These are phyloP conservation scores for Zaprionus camerounensis DNA, from an alignment of 1,140 invertebrate species.

Conservation along the genomic window DNA sequence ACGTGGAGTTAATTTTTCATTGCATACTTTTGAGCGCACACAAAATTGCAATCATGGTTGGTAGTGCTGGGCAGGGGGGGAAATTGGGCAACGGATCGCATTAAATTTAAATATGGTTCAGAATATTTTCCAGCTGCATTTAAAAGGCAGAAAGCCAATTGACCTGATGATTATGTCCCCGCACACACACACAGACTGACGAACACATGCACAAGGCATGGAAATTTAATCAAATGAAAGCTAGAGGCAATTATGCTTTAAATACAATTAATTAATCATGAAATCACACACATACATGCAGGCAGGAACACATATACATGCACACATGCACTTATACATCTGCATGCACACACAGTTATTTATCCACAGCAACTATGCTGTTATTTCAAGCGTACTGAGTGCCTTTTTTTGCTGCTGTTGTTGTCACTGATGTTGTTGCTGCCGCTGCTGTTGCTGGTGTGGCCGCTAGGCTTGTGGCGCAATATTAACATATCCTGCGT, in stretches of 20 bases:
- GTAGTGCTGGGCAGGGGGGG: neutral
- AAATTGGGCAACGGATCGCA: conserved; percentile 11
- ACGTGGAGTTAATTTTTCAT: conserved; percentile 18
- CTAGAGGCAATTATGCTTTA: conserved; percentile 82
- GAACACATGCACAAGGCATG: conserved; percentile 15
- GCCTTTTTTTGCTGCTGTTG: conserved; percentile 49
- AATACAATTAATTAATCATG: conserved; percentile 82
- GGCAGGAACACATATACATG: neutral
- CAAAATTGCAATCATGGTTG: conserved; percentile 3
- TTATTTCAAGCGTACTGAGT: conserved; percentile 72
- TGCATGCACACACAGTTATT: conserved; percentile 34
- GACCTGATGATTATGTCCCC: conserved; percentile 60
- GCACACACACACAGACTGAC: conserved; percentile 8
- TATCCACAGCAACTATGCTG: conserved; percentile 54
- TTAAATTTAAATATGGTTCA: conserved; percentile 47
- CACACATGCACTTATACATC: neutral
- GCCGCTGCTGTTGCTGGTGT: conserved; percentile 16
- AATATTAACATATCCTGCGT: conserved; percentile 81
- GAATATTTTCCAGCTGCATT: conserved; percentile 42
- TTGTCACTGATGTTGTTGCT: conserved; percentile 17
- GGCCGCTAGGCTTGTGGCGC: conserved; percentile 44
- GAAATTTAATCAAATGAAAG: conserved; percentile 82
- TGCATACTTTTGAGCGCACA: conserved; percentile 40
- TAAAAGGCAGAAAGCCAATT: conserved; percentile 67
- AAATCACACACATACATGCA: conserved; percentile 57